phyloP scores from a whole-genome alignment of 2,797 vertebrate genomes.

The Onychomys leucogaster region DNA sequence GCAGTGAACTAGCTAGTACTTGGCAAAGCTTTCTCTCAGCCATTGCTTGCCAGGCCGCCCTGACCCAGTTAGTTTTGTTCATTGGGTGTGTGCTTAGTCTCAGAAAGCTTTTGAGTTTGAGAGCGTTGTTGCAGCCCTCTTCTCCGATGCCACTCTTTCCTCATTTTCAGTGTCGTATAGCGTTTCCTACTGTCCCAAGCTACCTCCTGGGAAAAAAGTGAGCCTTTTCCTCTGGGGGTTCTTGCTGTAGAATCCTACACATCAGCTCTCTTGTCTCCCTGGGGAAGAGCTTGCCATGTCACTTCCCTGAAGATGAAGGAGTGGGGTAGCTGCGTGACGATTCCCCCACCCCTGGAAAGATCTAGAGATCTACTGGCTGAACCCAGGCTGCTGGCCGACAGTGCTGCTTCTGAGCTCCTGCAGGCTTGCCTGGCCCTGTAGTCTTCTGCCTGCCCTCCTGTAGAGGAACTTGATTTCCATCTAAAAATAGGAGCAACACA shows the following conservation, averaged over 20 bases:
- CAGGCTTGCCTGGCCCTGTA: not conserved
- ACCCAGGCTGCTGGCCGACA: not conserved
- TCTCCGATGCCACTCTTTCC: too few relatives aligned
- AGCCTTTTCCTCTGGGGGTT: not conserved
- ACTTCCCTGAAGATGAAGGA: not conserved
- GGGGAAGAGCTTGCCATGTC: not conserved
- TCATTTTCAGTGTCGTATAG: not conserved
- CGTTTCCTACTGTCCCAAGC: not conserved
- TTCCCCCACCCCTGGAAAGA: not conserved
- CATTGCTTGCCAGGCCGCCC: not conserved
- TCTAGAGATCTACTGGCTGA: not conserved
- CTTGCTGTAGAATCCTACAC: fast-evolving
- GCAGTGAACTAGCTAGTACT: not conserved
- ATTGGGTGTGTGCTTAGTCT: not conserved
- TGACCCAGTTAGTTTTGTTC: not conserved
- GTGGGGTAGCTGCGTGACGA: not conserved
- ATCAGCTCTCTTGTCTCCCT: not conserved
- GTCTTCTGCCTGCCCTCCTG: not conserved
- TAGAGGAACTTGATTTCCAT: not conserved
- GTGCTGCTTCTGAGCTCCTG: not conserved
- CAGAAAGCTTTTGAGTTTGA: not conserved
- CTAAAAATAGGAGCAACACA: not conserved
- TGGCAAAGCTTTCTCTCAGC: not conserved
- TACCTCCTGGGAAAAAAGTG: not conserved
- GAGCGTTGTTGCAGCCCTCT: not conserved